Conservation (phyloP, 1,140 invertebrate species). For the Drosophila lowei region DNA sequence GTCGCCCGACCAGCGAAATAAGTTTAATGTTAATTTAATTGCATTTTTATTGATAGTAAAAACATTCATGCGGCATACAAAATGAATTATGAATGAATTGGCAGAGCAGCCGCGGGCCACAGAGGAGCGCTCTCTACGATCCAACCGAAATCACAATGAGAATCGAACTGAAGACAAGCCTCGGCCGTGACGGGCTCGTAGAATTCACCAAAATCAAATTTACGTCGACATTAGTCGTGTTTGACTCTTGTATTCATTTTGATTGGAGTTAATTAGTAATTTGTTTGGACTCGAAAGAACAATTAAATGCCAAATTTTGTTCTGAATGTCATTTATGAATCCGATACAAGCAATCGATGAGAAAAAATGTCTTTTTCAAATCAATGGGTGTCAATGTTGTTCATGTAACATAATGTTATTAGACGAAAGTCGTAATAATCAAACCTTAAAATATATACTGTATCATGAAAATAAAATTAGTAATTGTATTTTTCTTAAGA, state of each 20-base stretch:
- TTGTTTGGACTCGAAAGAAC: conserved; percentile 8
- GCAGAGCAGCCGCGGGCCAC: conserved; percentile 20
- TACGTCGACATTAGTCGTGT: conserved; percentile 47
- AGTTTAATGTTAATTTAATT: conserved; percentile 82
- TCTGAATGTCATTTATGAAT: too few species aligned
- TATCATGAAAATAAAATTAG: too few species aligned
- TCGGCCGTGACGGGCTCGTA: conserved; percentile 14
- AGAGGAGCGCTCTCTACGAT: conserved; percentile 21
- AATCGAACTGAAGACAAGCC: conserved; percentile 14
- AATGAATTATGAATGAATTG: conserved; percentile 82
- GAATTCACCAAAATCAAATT: conserved; percentile 42
- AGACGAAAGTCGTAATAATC: background rate
- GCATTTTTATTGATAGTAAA: conserved; percentile 82
- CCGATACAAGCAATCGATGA: too few species aligned
- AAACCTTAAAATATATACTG: background rate
- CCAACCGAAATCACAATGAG: conserved; percentile 28
- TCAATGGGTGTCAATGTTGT: too few species aligned
- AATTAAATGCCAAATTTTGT: background rate
- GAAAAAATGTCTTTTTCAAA: too few species aligned
- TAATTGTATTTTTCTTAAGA: too few species aligned
- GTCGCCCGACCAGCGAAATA: conserved; percentile 46
- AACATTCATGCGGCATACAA: conserved; percentile 68
- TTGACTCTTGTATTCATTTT: conserved; percentile 43
- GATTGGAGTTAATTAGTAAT: conserved; percentile 41
- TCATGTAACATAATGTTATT: too few species aligned